These are phyloP conservation scores for Myoxocephalus aenaeus DNA, from an alignment of 2,797 vertebrate species.

Conservation along the genomic window DNA sequence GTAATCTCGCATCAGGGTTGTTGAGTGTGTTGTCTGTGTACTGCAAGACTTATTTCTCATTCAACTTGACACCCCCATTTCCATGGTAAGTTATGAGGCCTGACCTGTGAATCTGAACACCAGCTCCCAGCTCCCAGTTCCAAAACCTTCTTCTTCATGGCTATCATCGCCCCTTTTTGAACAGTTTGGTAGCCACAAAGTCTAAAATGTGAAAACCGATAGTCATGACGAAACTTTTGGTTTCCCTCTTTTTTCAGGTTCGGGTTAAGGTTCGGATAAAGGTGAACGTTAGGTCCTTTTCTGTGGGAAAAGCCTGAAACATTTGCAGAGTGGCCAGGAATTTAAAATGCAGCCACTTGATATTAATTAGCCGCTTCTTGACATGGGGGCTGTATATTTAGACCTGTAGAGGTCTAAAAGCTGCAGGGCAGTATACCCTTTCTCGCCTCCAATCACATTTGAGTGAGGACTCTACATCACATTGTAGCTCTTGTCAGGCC, in stretches of 20 bases:
- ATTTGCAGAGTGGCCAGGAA: neutral
- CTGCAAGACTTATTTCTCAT: conserved; percentile 24
- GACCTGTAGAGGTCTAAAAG: neutral
- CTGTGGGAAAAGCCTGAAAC: neutral
- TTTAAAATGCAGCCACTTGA: neutral
- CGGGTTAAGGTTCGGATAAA: conserved; percentile 8
- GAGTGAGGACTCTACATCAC: conserved; percentile 34
- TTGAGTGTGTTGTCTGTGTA: conserved; percentile 17
- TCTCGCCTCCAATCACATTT: conserved; percentile 16
- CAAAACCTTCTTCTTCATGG: conserved; percentile 42
- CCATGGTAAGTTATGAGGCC: conserved; percentile 49
- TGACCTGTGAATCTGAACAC: conserved; percentile 55
- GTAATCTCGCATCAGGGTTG: neutral
- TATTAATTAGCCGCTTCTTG: neutral
- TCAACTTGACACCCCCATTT: conserved; percentile 58
- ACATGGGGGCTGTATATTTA: neutral
- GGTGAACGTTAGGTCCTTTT: conserved; percentile 2
- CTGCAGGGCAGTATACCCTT: neutral
- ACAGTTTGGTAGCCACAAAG: conserved; percentile 23
- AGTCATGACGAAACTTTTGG: conserved; percentile 46
- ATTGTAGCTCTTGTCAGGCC: conserved; percentile 40
- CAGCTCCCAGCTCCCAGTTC: conserved; percentile 17
- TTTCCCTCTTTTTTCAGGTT: conserved; percentile 10
- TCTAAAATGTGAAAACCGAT: conserved; percentile 34
- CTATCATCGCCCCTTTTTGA: conserved; percentile 56